Evolutionary conservation across 2,888 invertebrate genomes (phyloP).

Genomic region (Prosapia bicincta): DNA sequence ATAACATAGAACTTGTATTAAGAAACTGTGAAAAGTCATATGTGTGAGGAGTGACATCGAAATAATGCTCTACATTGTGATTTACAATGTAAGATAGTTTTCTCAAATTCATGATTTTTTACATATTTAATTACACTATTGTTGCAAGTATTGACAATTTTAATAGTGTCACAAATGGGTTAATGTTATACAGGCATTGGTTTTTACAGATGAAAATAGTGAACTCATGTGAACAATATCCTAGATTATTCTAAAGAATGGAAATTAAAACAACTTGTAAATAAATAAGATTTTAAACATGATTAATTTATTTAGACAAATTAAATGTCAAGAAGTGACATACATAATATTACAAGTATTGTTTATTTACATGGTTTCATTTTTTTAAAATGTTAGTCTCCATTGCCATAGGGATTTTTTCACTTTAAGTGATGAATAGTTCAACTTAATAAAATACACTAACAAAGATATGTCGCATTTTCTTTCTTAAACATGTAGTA

Average conservation of each 20-base stretch:
- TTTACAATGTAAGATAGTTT: too few species aligned
- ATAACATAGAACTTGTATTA: too few species aligned
- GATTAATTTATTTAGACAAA: background rate
- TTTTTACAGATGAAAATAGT: too few species aligned
- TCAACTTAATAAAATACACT: background rate
- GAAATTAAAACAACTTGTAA: background rate
- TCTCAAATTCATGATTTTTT: too few species aligned
- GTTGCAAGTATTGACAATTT: too few species aligned
- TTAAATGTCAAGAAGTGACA: background rate
- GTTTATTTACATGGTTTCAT: background rate
- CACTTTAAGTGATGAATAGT: background rate
- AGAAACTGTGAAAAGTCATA: too few species aligned
- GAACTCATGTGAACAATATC: too few species aligned
- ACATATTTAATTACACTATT: too few species aligned
- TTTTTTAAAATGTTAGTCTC: background rate
- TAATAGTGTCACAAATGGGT: too few species aligned
- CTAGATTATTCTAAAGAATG: background rate
- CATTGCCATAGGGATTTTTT: background rate
- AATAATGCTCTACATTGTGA: too few species aligned
- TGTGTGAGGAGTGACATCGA: too few species aligned
- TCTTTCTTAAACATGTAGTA: background rate
- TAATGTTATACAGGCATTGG: too few species aligned
- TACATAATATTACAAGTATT: background rate
- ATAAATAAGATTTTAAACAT: background rate
- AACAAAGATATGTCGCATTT: background rate